Evolutionary conservation across 2,797 vertebrate species (phyloP), one percentile per base, ranked within the genome.

Genomic region (Antrozous pallidus): DNA sequence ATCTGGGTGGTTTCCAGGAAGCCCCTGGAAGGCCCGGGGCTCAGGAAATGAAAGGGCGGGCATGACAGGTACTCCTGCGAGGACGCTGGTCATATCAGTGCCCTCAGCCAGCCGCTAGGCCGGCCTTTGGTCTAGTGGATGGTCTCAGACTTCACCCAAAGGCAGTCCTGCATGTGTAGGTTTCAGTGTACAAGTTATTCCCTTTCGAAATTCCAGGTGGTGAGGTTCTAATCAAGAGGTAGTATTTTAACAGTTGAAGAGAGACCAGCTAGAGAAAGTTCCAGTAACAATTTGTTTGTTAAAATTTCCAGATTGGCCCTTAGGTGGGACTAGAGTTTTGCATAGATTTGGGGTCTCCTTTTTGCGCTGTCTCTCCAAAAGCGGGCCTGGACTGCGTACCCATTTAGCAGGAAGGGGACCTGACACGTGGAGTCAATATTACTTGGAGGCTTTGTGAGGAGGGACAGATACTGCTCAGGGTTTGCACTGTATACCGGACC

Each of bases 31-130:
- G 22, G 22, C 33, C 26, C 8, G 11, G 36, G 28, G 58, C 38
- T 33, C 31, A 3, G 26, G 65, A 56, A 38, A 47, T 0, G 6
- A 40, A 13, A 17, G 12, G 45, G 65, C 5, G 11, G 28, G 40
- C 4, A 0, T 49, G 9, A n/a, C 0, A 8, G 70, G 14, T 9
- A 3, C 7, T 0, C 0, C 4, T 9, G 17, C 8, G 0, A 11
- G 36, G 26, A 9, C 3, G 13, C 47, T 63, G 58, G 6, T 20
- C 38, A 38, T 1, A 31, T 74, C 1, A 2, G 18, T 40, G 20
- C 45, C 45, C 33, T 26, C 13, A 33, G 11, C 49, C 14, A 13
- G 69, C 33, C 56, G 0, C 18, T 1, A 3, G 61, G 26, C 83
- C 38, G 49, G n/a, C 28, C 63, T 16, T 38, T 38, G 4, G 2